Evolutionary conservation across 1,140 invertebrate genomes (phyloP).

Genomic region (Procambarus clarkii): DNA sequence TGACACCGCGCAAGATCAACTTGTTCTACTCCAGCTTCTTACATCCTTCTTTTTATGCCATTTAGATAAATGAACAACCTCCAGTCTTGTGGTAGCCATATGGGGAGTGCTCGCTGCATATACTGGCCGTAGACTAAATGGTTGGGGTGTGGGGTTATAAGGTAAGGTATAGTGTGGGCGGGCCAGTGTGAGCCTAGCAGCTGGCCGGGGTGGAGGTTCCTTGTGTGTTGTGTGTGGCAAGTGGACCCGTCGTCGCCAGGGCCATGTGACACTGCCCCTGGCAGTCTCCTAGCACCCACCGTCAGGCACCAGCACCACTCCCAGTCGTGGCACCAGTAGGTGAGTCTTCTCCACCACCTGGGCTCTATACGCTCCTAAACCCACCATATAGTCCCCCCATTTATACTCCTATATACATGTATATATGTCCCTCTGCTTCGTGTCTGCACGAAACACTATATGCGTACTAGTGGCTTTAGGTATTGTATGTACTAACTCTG

Average conservation of each 20-base stretch:
- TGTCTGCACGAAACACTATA: too few relatives aligned
- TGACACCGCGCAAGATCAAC: background rate
- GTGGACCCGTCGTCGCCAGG: background rate
- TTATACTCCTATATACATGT: too few relatives aligned
- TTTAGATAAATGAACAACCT: background rate
- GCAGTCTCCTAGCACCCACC: background rate
- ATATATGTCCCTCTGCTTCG: too few relatives aligned
- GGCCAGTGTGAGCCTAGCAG: conserved; percentile 6
- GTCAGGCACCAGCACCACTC: background rate
- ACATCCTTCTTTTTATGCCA: background rate
- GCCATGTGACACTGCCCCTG: conserved; percentile 3
- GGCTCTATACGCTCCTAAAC: too few relatives aligned
- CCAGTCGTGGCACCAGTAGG: background rate
- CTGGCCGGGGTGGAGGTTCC: background rate
- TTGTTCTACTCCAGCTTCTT: background rate
- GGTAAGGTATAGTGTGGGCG: background rate
- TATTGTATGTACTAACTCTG: too few relatives aligned
- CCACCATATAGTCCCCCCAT: too few relatives aligned
- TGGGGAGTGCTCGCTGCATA: background rate
- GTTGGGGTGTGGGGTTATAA: background rate
- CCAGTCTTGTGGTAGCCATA: background rate
- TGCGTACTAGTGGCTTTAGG: too few relatives aligned
- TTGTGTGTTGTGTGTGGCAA: conserved; percentile 8
- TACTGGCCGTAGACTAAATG: background rate
- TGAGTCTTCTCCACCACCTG: background rate